Conservation (phyloP, 2,888 invertebrate species). For the Himalopsyche kuldschensis region DNA sequence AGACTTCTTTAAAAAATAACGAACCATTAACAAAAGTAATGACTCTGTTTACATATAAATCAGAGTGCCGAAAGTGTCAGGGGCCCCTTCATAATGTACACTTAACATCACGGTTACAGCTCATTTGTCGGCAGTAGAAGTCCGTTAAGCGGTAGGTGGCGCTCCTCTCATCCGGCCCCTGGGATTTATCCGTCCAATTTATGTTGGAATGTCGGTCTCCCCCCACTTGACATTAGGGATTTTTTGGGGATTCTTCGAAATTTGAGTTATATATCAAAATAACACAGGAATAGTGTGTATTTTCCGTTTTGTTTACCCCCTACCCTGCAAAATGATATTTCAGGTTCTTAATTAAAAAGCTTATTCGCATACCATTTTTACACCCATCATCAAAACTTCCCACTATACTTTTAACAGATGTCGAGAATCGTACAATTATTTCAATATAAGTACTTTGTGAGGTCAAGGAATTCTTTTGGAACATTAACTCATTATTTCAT, state of each 20-base stretch:
- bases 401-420: too few species aligned
- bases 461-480: too few species aligned
- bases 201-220: neutral
- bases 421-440: too few species aligned
- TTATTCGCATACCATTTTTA: too few species aligned
- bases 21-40: neutral
- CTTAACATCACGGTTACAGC: conserved; percentile 7
- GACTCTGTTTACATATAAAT: neutral
- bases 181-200: neutral
- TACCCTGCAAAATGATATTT: too few species aligned
- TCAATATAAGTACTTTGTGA: too few species aligned
- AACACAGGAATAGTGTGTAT: neutral
- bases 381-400: too few species aligned
- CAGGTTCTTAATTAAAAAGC: too few species aligned
- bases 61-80: neutral
- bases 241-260: neutral
- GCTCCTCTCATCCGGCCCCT: neutral
- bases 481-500: too few species aligned
- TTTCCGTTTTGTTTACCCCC: too few species aligned
- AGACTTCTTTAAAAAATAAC: neutral
- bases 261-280: neutral
- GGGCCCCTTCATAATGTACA: neutral
- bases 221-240: neutral
- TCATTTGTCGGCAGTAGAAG: conserved; percentile 4
- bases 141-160: neutral